Conservation (phyloP, 2,797 vertebrate species). For the Cryptoblepharus egeriae region DNA sequence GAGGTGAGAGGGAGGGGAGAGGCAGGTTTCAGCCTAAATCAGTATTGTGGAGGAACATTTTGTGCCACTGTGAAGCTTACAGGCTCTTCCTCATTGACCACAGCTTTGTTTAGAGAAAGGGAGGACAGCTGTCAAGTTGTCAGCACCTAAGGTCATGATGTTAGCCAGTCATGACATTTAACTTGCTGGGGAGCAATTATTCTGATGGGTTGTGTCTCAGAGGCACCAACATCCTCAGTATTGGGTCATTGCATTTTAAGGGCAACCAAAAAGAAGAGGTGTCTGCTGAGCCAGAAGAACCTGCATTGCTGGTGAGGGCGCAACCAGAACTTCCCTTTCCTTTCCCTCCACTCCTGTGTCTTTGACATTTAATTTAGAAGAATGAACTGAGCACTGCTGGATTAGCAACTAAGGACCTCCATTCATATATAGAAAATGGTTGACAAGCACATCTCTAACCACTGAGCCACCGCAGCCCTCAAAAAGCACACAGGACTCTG, state of each 20-base stretch:
- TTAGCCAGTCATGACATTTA: background rate
- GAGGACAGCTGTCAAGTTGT: background rate
- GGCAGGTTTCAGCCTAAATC: background rate
- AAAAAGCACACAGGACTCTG: background rate
- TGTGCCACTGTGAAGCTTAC: background rate
- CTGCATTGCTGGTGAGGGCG: background rate
- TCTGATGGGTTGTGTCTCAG: background rate
- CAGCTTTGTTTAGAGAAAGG: background rate
- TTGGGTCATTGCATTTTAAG: background rate
- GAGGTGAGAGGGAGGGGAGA: background rate
- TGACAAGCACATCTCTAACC: no score
- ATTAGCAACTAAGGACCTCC: background rate
- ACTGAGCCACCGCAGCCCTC: no score
- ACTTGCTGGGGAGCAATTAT: background rate
- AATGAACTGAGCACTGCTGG: background rate
- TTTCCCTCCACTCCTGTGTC: background rate
- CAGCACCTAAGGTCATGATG: background rate
- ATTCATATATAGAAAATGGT: background rate
- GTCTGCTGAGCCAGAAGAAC: background rate
- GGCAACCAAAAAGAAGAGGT: background rate
- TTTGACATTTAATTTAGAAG: background rate
- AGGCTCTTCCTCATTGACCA: background rate
- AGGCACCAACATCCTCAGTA: background rate
- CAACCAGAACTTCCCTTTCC: background rate
- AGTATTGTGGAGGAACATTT: background rate